Conservation (phyloP, 2,113 vertebrate species). For the Elgaria multicarinata region DNA sequence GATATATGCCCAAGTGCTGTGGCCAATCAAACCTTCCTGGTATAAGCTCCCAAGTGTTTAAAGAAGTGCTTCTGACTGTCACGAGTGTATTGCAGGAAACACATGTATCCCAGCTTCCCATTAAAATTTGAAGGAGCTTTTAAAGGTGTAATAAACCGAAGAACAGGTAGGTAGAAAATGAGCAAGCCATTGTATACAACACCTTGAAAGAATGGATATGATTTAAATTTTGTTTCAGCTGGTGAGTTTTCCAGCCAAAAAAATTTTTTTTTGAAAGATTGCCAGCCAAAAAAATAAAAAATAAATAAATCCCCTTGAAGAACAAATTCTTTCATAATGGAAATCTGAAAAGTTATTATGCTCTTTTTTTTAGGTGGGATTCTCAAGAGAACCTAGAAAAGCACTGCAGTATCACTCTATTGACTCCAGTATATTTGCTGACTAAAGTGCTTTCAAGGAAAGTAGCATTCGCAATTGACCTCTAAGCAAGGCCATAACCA, state of each 20-base stretch:
- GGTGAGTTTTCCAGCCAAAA: background rate
- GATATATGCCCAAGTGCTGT: background rate
- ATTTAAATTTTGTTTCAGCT: background rate
- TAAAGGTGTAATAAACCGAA: background rate
- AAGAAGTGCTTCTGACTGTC: background rate
- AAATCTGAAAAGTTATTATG: constrained; percentile 25
- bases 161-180: background rate
- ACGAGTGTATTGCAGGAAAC: background rate
- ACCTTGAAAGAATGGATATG: background rate
- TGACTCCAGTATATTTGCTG: background rate
- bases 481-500: constrained; percentile 9
- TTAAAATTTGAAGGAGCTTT: background rate
- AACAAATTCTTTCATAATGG: constrained; percentile 29
- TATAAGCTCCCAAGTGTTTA: background rate
- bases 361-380: background rate
- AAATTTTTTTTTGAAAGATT: no score
- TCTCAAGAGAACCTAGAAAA: constrained; percentile 11
- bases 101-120: background rate
- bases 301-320: background rate
- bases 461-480: constrained; percentile 30
- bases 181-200: background rate
- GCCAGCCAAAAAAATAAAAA: background rate
- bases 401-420: background rate
- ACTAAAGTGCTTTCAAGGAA: constrained; percentile 27
- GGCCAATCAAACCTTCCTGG: background rate